Base-by-base conservation (phyloP, 2,797 vertebrate species). In the Smutsia gigantea region DNA sequence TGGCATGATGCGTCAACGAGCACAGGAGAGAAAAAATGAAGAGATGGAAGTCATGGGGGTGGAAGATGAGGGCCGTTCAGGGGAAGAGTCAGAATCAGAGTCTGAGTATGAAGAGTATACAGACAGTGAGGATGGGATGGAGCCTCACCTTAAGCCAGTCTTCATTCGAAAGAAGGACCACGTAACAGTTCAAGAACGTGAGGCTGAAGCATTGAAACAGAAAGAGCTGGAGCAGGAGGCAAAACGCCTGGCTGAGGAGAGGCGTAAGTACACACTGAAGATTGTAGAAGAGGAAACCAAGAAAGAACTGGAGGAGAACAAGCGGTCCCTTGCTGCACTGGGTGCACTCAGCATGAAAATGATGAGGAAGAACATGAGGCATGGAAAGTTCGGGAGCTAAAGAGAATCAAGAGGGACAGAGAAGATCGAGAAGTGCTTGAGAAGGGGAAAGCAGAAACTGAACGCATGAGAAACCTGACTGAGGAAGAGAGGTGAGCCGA, bases 61-160 rank as follows among this genome's bases (percentile, higher is more conserved):
- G 96, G 99, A 99, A 97, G 99, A 99, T 37, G 99, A 99, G 87
- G 99, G 99, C 39, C 99, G 99, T 95, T 99, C 99, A 0, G 99
- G 99, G 46, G 99, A 99, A 66, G 99, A 99, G 94, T 99, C 99
- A 0, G 99, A 99, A 96, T 99, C 99, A 0, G 99, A 99, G 98
- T 99, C 99, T 0, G 99, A 99, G 95, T 99, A 99, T 0, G 99
- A 99, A 97, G 99, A 99, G 81, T 99, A 99, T 97, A 99, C 99
- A 0, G 99, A 99, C 98, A 99, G 99, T 0, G 99, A 99, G 98
- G 99, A 99, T 1, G 99, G 99, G 95, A 99, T 99, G 5, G 99
- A 99, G 96, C 99, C 99, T 0, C 99, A 99, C 2, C 99, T 99
- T 75, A 99, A 99, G 97, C 99, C 99, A 0, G 99, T 99, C 96